phyloP scores from a whole-genome alignment of 2,888 invertebrate genomes.

The Branchipolynoe longqiensis region DNA sequence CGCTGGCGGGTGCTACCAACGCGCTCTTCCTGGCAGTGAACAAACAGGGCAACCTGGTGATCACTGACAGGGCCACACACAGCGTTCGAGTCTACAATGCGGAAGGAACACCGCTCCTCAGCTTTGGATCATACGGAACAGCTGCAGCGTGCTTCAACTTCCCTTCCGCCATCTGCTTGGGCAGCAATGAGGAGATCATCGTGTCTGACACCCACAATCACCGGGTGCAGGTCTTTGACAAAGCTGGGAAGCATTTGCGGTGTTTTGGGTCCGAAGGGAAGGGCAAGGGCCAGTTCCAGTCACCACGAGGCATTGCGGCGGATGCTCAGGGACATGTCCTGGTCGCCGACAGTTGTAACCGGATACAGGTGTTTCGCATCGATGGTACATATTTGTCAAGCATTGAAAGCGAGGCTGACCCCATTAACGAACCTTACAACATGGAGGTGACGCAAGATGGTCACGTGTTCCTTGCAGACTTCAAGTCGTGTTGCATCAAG shows the following conservation, averaged over 20 bases:
- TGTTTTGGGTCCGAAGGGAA: constrained; percentile 60
- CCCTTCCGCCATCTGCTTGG: constrained; percentile 49
- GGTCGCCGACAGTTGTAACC: constrained; percentile 64
- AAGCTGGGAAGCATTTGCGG: constrained; percentile 59
- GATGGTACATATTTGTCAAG: constrained; percentile 51
- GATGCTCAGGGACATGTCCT: constrained; percentile 61
- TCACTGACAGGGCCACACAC: constrained; percentile 61
- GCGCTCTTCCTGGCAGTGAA: constrained; percentile 62
- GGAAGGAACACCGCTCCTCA: constrained; percentile 60
- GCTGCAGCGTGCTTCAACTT: constrained; percentile 63
- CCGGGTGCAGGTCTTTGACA: constrained; percentile 66
- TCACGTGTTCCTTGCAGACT: constrained; percentile 59
- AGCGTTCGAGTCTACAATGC: constrained; percentile 62
- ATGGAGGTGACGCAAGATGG: constrained; percentile 49
- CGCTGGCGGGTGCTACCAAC: constrained; percentile 8
- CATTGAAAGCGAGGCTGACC: constrained; percentile 58
- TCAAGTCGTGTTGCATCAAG: constrained; percentile 59
- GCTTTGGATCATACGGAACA: constrained; percentile 60
- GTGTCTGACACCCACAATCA: constrained; percentile 65
- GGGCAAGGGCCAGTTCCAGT: constrained; percentile 61
- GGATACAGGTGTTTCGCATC: constrained; percentile 50
- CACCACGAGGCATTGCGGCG: constrained; percentile 63
- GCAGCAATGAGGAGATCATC: constrained; percentile 57
- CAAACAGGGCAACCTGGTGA: constrained; percentile 60
- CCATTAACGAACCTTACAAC: constrained; percentile 60